Evolutionary conservation across 2,888 invertebrate species (phyloP), one percentile per base, ranked within the genome.

Genomic region (Adelphocoris suturalis): DNA sequence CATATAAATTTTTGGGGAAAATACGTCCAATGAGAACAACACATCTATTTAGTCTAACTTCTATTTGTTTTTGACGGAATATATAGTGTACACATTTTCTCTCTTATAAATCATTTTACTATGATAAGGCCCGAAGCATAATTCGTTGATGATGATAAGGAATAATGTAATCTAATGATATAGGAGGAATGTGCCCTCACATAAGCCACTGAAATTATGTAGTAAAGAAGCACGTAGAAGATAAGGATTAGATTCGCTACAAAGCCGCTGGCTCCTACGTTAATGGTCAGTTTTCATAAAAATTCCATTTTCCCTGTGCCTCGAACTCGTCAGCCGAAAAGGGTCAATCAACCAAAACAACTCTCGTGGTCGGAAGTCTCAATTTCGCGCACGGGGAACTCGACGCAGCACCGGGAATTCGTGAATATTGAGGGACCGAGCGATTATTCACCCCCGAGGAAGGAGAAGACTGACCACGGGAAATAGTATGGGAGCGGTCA

Each of bases 331-430:
- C 37, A 23, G 23, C 68, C 68, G 68, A 68, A 68, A 68, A 68
- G 9, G 68, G 23, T 68, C 68, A 68, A 23, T 68, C 68, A 68
- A n/a, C 68, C 23, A 68, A 68, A 68, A 68, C 68, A 68, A 7
- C 13, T 68, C 68, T 23, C 23, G 68, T 23, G 68, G 68, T 68
- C 68, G 68, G 68, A 68, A 68, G 68, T 68, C 27, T 19, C 68
- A 68, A 68, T 68, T 68, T 68, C 68, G 68, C 68, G 68, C 68
- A 68, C 68, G 68, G 68, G 23, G 68, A 68, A 68, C 61, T n/a
- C 52, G 61, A 37, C 37, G 37, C 37, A 37, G 7, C 37, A 7
- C 19, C 61, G 19, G 27, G 68, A 37, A 68, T 68, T 27, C 23
- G 68, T 11, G 68, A 68, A 68, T 68, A 68, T 68, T 68, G 23